Base-by-base conservation (phyloP, 1,140 invertebrate genomes). In the Bombus waltoni region DNA sequence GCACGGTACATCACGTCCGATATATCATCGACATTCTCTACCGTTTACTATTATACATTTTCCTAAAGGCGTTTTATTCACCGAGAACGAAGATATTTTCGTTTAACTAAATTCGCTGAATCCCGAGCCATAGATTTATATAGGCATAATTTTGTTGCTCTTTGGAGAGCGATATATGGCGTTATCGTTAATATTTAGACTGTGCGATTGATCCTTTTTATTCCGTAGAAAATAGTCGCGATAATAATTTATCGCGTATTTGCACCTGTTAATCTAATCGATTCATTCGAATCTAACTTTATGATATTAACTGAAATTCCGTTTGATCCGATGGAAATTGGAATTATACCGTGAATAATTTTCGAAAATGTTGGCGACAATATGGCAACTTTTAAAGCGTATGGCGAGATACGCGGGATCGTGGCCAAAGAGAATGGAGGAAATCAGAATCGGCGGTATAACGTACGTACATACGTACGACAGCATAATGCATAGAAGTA, bases 1-100 rank as follows among this genome's bases (percentile, higher is more conserved):
- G 72, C 89, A 82, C 89, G 89, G 71, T 79, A 83, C 77, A 88
- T 90, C 82, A 83, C 62, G 42, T 70, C 82, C 71, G 76, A 86
- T 68, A 70, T 83, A 83, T 72, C 75, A 84, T 81, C 87, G 73
- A 86, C 83, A 81, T 76, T 86, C 88, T 66, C 83, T 47, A 65
- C 47, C 81, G 75, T 68, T 73, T 84, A 62, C 74, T 5, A 66
- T 66, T 53, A 22, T 53, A 53, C 47, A 70, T 62, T 81, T 79
- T 65, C 15, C 59, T 57, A 38, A 79, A 86, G 80, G 88, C 70
- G 47, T 78, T 78, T 59, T 42, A 38, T 44, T 44, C n/a, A 47
- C 38, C 13, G 10, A 13, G 38, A 2, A 72, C 5, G 0, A 40
- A 47, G 22, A 18, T 53, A 22, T n/a, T 70, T 71, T 18, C 10